These are phyloP conservation scores for Orthosia gothica DNA, from an alignment of 2,888 invertebrate genomes.

Conservation along the genomic window DNA sequence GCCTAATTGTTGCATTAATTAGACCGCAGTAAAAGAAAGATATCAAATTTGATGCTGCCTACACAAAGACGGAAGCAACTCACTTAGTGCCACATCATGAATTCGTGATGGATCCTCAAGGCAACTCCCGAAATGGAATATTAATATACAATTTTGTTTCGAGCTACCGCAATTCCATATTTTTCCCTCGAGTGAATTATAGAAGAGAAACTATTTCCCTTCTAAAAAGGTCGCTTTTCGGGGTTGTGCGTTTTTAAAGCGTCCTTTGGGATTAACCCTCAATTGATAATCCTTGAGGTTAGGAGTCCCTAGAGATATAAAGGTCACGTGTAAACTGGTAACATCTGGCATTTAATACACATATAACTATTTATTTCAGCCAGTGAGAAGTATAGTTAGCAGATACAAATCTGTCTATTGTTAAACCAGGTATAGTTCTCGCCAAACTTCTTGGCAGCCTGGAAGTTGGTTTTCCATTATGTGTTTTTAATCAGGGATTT, in stretches of 20 bases:
- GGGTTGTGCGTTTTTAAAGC: conserved; percentile 35
- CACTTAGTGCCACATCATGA: conserved; percentile 24
- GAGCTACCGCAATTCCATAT: conserved; percentile 35
- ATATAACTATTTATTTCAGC: conserved; percentile 22
- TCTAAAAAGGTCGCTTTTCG: conserved; percentile 25
- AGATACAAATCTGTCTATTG: conserved; percentile 39
- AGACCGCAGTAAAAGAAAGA: not conserved
- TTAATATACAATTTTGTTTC: conserved; percentile 47
- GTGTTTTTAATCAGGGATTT: too few relatives aligned
- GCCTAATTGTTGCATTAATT: not conserved
- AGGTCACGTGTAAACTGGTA: conserved; percentile 6
- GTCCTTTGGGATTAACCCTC: conserved; percentile 21
- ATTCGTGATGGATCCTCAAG: conserved; percentile 34
- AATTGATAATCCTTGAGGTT: conserved; percentile 44
- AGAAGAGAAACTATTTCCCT: conserved; percentile 13
- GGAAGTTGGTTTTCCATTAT: too few relatives aligned
- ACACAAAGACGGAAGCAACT: conserved; percentile 20
- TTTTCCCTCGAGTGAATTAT: conserved; percentile 39
- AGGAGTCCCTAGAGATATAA: conserved; percentile 9
- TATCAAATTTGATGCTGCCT: conserved; percentile 6
- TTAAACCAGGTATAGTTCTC: conserved; percentile 22
- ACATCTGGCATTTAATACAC: conserved; percentile 1
- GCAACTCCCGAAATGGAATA: conserved; percentile 40
- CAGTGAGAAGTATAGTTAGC: conserved; percentile 24
- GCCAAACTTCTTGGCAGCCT: too few relatives aligned